Evolutionary conservation across 2,797 vertebrate species (phyloP), one percentile per base, ranked within the genome.

Genomic region (Dermochelys coriacea): DNA sequence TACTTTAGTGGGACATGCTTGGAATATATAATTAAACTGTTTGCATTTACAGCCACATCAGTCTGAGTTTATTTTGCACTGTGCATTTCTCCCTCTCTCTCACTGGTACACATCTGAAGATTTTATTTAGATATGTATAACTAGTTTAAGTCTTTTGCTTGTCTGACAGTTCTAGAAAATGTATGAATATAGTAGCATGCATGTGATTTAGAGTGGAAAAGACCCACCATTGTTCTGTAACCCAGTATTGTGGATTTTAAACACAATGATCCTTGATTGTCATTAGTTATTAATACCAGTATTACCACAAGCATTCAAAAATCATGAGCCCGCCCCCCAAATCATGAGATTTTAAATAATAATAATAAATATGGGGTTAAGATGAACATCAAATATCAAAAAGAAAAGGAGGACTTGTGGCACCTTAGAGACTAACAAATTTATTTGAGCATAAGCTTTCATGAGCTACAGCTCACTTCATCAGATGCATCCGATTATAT

Each of bases 331-430:
- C 92, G 52, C 14, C 80, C 37, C 64, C 59, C 52, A 91, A 93
- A 84, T 75, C 77, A 96, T 95, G 94, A 94, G 96, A 96, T 85
- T 90, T 96, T 93, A 96, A 94, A 88, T 91, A 91, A 54, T 85
- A 88, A 82, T 95, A 87, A 79, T 95, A 88, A 92, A 93, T 82
- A 50, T 78, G 55, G 10, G 31, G 68, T 71, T 71, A 37, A 71
- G 68, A 41, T 71, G 68, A 23, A 23, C 68, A 37, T 71, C 19
- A 71, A 41, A 41, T 41, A 41, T 71, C 68, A 71, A 71, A 41
- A 41, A 41, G 41, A 41, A 41, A 41, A 41, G 41, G 41, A 41
- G 41, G 41, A 41, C 41, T 41, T 41, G 41, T 41, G 41, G 41
- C 41, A 41, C 41, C 41, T 41, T 41, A 41, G 41, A 41, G 41